A percentile compares a stretch with the other conserved stretches of the same genome.
Evolutionary conservation across 2,113 vertebrate genomes (phyloP).

Genomic region (Polyodon spathula): DNA sequence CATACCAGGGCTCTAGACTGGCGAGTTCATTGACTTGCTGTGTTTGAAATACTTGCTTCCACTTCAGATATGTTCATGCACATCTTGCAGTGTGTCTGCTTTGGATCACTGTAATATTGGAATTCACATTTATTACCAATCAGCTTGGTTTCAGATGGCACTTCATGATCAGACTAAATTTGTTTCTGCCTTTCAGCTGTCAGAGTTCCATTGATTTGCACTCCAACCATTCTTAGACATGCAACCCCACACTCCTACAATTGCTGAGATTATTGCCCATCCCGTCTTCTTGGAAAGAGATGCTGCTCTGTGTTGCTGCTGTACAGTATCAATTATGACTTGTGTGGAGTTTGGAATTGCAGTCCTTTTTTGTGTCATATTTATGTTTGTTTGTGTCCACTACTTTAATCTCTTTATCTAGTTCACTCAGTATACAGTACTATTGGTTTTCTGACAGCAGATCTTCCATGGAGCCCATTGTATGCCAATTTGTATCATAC

Average conservation of each 20-base stretch:
- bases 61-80: conserved; percentile 52
- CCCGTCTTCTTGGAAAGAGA: neutral
- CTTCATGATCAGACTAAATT: conserved; percentile 68
- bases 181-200: conserved; percentile 45
- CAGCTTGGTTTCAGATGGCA: conserved; percentile 68
- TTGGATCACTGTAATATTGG: conserved; percentile 46
- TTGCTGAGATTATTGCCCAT: conserved; percentile 24
- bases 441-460: no score
- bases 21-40: conserved; percentile 66
- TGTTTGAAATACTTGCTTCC: conserved; percentile 55
- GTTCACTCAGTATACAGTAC: no score
- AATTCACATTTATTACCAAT: conserved; percentile 65
- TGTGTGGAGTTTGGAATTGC: no score
- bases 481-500: no score
- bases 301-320: no score
- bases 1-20: conserved; percentile 59
- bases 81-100: conserved; percentile 48
- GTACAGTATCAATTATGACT: no score
- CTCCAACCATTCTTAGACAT: conserved; percentile 65
- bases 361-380: no score
- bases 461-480: no score
- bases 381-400: no score
- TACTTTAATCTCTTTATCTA: no score
- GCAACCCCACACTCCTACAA: conserved; percentile 58
- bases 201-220: conserved; percentile 63